Evolutionary conservation across 2,113 vertebrate species (phyloP).

Genomic region (Rhabdomys dilectus): DNA sequence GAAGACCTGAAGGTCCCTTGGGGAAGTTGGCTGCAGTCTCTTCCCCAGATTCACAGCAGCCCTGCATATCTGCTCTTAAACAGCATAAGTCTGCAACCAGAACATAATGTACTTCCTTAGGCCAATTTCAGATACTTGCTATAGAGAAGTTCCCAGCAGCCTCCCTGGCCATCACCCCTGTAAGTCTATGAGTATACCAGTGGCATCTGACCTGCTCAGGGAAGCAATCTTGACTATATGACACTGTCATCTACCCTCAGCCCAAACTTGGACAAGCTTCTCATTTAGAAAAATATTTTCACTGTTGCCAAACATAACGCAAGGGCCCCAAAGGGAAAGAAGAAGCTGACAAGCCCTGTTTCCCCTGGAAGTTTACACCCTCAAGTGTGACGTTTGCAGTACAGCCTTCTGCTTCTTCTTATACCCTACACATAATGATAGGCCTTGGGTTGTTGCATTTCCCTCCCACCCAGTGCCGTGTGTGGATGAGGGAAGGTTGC

Average conservation of each 20-base stretch:
- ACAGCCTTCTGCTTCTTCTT: neutral
- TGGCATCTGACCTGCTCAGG: too few relatives aligned
- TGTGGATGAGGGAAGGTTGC: neutral
- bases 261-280: neutral
- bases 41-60: neutral
- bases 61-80: too few relatives aligned
- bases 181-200: neutral
- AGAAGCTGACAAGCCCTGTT: neutral
- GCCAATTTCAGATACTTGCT: neutral
- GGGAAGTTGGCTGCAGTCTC: neutral
- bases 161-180: neutral
- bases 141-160: neutral
- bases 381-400: neutral
- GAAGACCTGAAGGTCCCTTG: neutral
- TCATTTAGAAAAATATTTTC: neutral
- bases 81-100: neutral
- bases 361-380: neutral
- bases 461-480: too few relatives aligned
- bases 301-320: neutral
- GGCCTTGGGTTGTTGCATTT: neutral
- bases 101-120: too few relatives aligned
- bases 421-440: rapidly evolving
- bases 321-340: neutral
- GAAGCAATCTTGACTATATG: neutral
- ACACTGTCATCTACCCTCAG: neutral